Conservation (phyloP, 2,113 vertebrate genomes). For the Lanius collurio region DNA sequence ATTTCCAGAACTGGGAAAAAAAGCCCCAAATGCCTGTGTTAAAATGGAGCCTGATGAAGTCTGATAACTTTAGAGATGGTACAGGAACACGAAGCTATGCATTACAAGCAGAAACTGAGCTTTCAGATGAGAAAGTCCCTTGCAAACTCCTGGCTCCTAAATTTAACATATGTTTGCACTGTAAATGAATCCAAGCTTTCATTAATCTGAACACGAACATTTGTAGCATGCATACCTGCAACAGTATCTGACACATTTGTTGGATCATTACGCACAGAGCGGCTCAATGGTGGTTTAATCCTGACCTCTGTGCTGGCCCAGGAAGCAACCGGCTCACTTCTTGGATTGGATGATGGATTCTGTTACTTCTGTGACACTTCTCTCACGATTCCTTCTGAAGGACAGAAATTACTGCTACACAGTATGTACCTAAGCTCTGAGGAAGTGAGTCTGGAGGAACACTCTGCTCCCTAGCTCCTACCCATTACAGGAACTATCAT, state of each 20-base stretch:
- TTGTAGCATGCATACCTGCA: not conserved
- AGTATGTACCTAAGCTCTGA: not conserved
- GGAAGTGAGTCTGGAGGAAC: not conserved
- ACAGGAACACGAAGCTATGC: not conserved
- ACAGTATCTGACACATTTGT: not conserved
- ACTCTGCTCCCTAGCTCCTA: not conserved
- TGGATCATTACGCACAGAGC: not conserved
- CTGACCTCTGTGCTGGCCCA: not conserved
- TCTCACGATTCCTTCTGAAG: not conserved
- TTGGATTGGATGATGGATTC: not conserved
- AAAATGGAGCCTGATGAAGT: not conserved
- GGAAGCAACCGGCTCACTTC: not conserved
- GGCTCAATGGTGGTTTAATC: not conserved
- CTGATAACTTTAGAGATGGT: not conserved
- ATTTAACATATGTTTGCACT: not conserved
- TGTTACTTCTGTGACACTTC: not conserved
- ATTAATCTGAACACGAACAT: not conserved
- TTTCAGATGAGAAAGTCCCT: not conserved
- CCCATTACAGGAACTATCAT: not conserved
- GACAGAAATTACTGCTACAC: not conserved
- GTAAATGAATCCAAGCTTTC: not conserved
- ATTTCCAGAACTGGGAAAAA: not conserved
- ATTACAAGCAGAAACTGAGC: not conserved
- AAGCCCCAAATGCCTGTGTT: not conserved
- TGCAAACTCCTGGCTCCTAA: not conserved